These are phyloP conservation scores for Macrostomum lignano DNA, from an alignment of 1,140 invertebrate genomes.

Conservation along the genomic window DNA sequence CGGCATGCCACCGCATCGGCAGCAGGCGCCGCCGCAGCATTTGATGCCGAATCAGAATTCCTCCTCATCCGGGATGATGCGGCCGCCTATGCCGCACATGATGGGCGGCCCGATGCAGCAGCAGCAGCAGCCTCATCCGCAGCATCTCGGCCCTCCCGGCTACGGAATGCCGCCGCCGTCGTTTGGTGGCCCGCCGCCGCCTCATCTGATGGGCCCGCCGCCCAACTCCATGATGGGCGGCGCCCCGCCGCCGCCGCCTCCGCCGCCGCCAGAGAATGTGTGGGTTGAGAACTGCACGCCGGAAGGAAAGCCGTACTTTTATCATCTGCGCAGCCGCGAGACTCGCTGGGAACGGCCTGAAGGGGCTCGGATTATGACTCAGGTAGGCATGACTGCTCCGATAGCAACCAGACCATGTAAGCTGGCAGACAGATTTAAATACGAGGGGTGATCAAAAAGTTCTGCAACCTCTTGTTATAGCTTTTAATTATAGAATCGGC, in stretches of 20 bases:
- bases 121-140: no score
- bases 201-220: conserved; percentile 3
- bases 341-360: conserved; percentile 4
- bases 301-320: conserved; percentile 2
- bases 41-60: no score
- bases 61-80: no score
- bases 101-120: no score
- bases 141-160: no score
- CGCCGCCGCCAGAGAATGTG: conserved; percentile 1
- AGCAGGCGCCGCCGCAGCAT: no score
- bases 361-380: neutral
- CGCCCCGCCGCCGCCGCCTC: neutral
- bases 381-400: neutral
- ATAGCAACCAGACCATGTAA: neutral
- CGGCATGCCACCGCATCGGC: no score
- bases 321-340: conserved; percentile 1
- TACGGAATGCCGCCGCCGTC: neutral
- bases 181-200: neutral
- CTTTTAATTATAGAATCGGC: neutral
- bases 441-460: neutral
- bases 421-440: neutral
- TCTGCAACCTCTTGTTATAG: neutral
- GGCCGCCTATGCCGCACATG: no score
- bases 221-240: neutral
- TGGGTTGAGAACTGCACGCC: conserved; percentile 4